Conservation (phyloP, 2,113 vertebrate genomes). For the Rafetus swinhoei region DNA sequence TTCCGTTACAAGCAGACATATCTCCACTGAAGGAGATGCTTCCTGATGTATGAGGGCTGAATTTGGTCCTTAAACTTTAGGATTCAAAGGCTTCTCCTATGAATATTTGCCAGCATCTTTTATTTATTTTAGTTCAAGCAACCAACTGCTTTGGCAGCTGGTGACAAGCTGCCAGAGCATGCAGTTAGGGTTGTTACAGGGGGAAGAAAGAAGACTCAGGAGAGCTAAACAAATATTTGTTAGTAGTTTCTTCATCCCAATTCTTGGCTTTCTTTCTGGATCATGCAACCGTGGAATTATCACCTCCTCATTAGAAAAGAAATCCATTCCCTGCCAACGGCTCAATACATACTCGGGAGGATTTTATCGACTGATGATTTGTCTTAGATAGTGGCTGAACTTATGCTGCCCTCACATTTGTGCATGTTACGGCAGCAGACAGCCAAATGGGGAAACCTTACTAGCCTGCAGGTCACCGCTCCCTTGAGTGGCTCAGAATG, state of each 20-base stretch:
- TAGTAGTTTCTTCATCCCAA: background rate
- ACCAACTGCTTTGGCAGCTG: background rate
- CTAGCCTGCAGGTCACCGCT: background rate
- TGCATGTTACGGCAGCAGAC: background rate
- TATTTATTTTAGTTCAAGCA: slow-evolving; percentile 3
- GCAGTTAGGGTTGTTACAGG: background rate
- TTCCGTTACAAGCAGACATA: background rate
- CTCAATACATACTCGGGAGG: slow-evolving; percentile 49
- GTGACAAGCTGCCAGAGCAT: background rate
- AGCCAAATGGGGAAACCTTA: background rate
- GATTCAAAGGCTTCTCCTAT: background rate
- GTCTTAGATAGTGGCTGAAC: background rate
- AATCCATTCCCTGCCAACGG: slow-evolving; percentile 49
- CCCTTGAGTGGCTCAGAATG: background rate
- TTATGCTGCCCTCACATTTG: background rate
- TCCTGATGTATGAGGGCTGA: background rate
- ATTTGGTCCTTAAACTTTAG: background rate
- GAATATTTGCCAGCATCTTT: slow-evolving; percentile 18
- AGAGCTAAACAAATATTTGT: slow-evolving; percentile 40
- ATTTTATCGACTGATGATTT: slow-evolving; percentile 34
- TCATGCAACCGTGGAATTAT: slow-evolving; percentile 47
- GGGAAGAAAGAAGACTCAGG: background rate
- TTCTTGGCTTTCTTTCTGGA: background rate
- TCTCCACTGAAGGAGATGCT: background rate
- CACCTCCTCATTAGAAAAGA: slow-evolving; percentile 26